Evolutionary conservation across 2,797 vertebrate genomes (phyloP).

Genomic region (Champsocephalus gunnari): DNA sequence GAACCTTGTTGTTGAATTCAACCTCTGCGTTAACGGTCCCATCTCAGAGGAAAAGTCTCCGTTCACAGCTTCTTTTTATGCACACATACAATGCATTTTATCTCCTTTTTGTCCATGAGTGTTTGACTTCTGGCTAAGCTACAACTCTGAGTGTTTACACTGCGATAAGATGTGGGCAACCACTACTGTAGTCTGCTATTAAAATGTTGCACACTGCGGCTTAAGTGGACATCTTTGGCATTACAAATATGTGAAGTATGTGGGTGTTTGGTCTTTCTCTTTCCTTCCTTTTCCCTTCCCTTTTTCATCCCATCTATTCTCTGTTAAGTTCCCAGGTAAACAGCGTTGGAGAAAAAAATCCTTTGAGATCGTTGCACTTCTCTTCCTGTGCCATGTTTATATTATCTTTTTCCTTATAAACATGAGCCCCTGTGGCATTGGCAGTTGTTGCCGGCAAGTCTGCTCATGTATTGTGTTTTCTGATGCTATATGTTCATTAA

Average conservation of each 20-base stretch:
- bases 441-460: conserved; percentile 39
- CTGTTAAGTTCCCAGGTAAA: conserved; percentile 58
- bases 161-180: conserved; percentile 63
- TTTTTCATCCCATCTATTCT: conserved; percentile 52
- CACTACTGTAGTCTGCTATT: conserved; percentile 62
- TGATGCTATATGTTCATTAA: conserved; percentile 25
- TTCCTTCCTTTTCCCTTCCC: conserved; percentile 3
- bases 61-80: conserved; percentile 9
- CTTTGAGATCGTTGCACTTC: conserved; percentile 29
- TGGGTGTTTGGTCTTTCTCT: conserved; percentile 68
- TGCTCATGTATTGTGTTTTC: conserved; percentile 32
- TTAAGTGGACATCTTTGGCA: conserved; percentile 71
- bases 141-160: conserved; percentile 67
- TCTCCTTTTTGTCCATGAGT: conserved; percentile 23
- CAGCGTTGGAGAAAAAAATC: conserved; percentile 36
- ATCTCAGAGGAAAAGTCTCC: conserved; percentile 31
- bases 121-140: conserved; percentile 57
- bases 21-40: conserved; percentile 38
- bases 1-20: conserved; percentile 34
- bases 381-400: conserved; percentile 28
- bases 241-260: conserved; percentile 77
- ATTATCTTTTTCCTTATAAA: not conserved
- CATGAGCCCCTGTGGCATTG: conserved; percentile 28
- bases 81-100: conserved; percentile 28
- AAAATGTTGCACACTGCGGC: conserved; percentile 55